Evolutionary conservation across 2,113 vertebrate species (phyloP).

Genomic region (Lophochroa leadbeateri): DNA sequence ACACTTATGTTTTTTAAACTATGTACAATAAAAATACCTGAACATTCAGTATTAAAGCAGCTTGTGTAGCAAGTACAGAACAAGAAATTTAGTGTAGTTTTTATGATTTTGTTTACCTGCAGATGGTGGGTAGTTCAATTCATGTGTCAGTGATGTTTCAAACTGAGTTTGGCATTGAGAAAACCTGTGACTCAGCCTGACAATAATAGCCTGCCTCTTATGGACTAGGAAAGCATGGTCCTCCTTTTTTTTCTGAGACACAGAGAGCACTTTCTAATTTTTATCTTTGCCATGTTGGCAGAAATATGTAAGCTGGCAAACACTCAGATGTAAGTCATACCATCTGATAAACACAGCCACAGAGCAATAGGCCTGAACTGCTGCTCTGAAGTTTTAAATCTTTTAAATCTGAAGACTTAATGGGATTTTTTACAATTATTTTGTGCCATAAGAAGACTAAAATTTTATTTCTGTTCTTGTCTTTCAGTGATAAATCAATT

Average conservation of each 20-base stretch:
- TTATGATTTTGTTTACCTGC: neutral
- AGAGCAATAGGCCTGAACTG: neutral
- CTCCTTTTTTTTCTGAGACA: neutral
- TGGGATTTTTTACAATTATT: neutral
- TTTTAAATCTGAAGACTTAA: neutral
- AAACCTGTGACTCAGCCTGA: neutral
- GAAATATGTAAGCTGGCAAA: neutral
- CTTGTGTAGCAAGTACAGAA: neutral
- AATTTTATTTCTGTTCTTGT: neutral
- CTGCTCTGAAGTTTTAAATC: neutral
- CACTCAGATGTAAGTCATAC: neutral
- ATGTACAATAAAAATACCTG: neutral
- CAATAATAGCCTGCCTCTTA: neutral
- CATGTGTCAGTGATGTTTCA: neutral
- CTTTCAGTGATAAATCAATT: neutral
- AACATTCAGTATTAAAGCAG: neutral
- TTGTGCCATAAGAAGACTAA: neutral
- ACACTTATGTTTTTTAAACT: neutral
- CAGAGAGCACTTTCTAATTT: neutral
- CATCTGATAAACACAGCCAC: neutral
- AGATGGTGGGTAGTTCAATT: neutral
- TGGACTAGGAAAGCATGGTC: neutral
- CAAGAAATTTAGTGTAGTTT: neutral
- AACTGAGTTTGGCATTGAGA: neutral
- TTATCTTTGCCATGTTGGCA: neutral